Evolutionary conservation across 2,888 invertebrate genomes (phyloP), one percentile per base, ranked within the genome.

Genomic region (Thecophora atra): DNA sequence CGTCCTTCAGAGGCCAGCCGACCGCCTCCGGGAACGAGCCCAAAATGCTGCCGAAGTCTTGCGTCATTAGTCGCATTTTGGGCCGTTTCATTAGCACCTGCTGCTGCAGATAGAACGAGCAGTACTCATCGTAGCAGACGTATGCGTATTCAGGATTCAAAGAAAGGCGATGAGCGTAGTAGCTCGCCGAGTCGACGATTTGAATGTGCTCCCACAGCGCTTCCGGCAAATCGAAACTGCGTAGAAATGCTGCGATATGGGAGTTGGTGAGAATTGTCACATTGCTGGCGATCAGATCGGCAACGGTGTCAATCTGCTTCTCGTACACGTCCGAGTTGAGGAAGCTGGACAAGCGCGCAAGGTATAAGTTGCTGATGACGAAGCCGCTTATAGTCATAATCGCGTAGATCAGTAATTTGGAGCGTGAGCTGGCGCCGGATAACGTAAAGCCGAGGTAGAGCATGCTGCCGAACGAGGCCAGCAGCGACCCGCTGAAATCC

Each of bases 1-100:
- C n/a, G n/a, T 73, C 63, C 3, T 71, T 26, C 60, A 69, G 73
- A 1, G 75, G 72, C 54, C 72, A 62, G 13, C 62, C 62, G 26
- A 5, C 30, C 5, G 37, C 13, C 1, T 26, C 68, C 1, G 7
- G 0, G 3, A 8, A 15, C 8, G n/a, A 30, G 3, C 21, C 8
- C n/a, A 44, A 30, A 1, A 19, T 19, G 37, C 7, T 37, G 26
- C 54, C 19, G 19, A 70, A 52, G 13, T 51, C 21, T 1, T 65
- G 13, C 13, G 47, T 2, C 47, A 65, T 65, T 7, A 65, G 8
- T 47, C 52, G 30, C 47, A 73, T 7, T 51, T 28, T 21, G 4
- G 73, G 70, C 15, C 8, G 21, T 5, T 0, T 28, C 30, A 73
- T 21, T 52, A 24, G 70, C 17, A 44, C 62, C 19, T 75, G 73